phyloP scores from a whole-genome alignment of 2,797 vertebrate species.

The Squalus acanthias region DNA sequence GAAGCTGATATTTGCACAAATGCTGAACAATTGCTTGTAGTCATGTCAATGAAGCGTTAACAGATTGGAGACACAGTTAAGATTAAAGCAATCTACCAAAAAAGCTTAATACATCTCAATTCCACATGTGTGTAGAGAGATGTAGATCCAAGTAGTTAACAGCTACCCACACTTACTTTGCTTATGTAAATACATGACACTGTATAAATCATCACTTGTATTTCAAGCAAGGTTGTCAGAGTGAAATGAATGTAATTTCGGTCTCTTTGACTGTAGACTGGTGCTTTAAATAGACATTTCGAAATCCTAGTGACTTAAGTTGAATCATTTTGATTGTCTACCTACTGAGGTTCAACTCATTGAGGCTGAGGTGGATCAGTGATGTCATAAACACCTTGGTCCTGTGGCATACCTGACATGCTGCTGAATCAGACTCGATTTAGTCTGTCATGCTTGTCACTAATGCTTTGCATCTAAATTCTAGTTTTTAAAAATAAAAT shows the following conservation, averaged over 20 bases:
- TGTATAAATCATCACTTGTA: constrained; percentile 30
- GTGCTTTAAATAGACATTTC: constrained; percentile 15
- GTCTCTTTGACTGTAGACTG: constrained; percentile 6
- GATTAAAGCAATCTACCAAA: not conserved
- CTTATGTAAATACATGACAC: constrained; percentile 28
- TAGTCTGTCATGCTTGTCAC: constrained; percentile 8
- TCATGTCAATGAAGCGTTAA: not conserved
- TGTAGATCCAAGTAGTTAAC: not conserved
- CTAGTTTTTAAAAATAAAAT: not conserved
- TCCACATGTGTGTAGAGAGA: not conserved
- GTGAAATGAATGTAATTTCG: constrained; percentile 24
- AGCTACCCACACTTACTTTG: not conserved
- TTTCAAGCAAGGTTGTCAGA: constrained; percentile 13
- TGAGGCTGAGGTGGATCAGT: constrained; percentile 11
- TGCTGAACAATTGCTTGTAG: not conserved
- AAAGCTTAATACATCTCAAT: not conserved
- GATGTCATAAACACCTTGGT: not conserved
- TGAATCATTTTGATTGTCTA: constrained; percentile 21
- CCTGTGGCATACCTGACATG: not conserved
- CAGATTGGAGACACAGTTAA: not conserved
- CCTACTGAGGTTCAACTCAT: constrained; percentile 18
- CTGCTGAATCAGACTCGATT: constrained; percentile 28
- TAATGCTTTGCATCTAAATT: not conserved
- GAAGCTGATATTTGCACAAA: not conserved
- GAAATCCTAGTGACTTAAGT: constrained; percentile 8